These are phyloP conservation scores for Zaprionus ornatus DNA, from an alignment of 1,140 invertebrate genomes.

Conservation along the genomic window DNA sequence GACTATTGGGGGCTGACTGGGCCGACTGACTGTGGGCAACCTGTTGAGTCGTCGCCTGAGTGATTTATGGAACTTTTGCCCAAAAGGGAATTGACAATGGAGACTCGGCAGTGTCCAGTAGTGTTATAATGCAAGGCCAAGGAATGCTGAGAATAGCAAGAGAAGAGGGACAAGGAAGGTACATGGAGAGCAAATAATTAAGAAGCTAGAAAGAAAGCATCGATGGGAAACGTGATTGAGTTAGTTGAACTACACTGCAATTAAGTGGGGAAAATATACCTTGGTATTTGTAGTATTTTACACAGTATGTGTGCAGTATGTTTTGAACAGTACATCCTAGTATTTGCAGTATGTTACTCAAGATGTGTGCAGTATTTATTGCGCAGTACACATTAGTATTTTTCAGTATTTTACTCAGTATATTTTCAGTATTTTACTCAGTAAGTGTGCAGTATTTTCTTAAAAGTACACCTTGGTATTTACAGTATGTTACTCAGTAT, in stretches of 20 bases:
- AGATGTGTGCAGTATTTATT: no score
- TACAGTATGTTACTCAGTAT: no score
- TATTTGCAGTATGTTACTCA: no score
- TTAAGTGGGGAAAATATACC: no score
- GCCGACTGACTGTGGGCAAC: slow-evolving; percentile 41
- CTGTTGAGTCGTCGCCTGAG: slow-evolving; percentile 58
- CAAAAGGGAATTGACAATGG: slow-evolving; percentile 25
- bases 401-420: background rate
- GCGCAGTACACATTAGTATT: background rate
- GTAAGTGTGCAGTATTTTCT: no score
- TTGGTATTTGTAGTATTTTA: no score
- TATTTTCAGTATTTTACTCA: no score
- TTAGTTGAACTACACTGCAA: background rate
- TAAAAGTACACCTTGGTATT: no score
- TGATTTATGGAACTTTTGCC: slow-evolving; percentile 63
- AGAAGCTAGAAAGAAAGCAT: background rate
- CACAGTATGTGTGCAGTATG: background rate
- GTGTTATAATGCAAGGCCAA: background rate
- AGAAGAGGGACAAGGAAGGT: background rate
- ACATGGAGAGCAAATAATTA: background rate
- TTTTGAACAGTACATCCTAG: background rate
- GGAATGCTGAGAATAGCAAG: background rate
- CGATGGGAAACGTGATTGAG: background rate
- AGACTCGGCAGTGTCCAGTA: slow-evolving; percentile 18
- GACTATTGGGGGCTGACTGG: slow-evolving; percentile 46